Conservation (phyloP, 2,113 vertebrate genomes). For the Canis aureus region DNA sequence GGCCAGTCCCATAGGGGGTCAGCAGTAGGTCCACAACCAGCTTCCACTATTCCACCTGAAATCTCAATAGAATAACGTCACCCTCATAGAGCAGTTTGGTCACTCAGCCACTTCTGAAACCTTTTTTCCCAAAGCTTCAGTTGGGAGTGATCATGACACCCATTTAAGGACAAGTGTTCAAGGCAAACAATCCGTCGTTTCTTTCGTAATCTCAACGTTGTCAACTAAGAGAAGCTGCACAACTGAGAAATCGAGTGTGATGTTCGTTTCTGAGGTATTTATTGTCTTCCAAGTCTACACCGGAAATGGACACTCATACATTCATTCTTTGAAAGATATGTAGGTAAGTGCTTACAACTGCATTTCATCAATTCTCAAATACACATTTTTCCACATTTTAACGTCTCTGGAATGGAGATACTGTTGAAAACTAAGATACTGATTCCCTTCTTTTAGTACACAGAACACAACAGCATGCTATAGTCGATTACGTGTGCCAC, state of each 20-base stretch:
- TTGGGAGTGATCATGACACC: background rate
- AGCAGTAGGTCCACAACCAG: background rate
- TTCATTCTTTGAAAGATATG: slow-evolving; percentile 1
- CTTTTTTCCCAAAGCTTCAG: background rate
- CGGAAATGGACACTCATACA: background rate
- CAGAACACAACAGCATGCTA: background rate
- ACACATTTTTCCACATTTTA: background rate
- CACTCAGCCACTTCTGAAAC: background rate
- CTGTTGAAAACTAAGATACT: slow-evolving; percentile 13
- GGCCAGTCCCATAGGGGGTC: background rate
- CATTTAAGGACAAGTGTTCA: background rate
- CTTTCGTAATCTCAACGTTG: slow-evolving; percentile 1
- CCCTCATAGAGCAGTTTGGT: background rate
- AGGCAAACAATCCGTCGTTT: background rate
- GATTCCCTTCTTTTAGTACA: background rate
- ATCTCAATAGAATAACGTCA: background rate
- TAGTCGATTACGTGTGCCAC: background rate
- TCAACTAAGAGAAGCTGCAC: background rate
- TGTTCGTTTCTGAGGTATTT: background rate
- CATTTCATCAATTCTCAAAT: slow-evolving; percentile 14
- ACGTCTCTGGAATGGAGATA: background rate
- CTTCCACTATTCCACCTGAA: background rate
- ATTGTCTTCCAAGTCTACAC: background rate
- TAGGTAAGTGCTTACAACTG: background rate
- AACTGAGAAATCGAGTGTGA: background rate